Evolutionary conservation across 2,113 vertebrate species (phyloP).

Genomic region (Dinomys branickii): DNA sequence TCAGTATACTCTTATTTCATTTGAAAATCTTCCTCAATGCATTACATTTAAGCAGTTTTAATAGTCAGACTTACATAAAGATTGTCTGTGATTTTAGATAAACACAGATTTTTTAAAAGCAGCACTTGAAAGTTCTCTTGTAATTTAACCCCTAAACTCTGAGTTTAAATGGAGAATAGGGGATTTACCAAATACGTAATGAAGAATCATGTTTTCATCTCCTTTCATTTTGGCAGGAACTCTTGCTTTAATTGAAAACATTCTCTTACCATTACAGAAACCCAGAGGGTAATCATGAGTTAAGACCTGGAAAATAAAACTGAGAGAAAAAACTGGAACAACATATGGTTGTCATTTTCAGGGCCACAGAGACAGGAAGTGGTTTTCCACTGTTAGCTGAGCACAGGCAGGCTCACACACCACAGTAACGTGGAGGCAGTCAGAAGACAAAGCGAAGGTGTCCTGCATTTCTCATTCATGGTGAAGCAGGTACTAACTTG

Average conservation of each 20-base stretch:
- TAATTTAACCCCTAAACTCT: conserved; percentile 65
- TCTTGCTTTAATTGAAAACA: conserved; percentile 79
- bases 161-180: conserved; percentile 59
- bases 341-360: conserved; percentile 80
- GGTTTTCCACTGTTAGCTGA: conserved; percentile 68
- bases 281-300: conserved; percentile 75
- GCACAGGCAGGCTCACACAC: neutral
- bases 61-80: conserved; percentile 5
- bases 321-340: conserved; percentile 68
- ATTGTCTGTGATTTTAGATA: conserved; percentile 61
- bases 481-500: conserved; percentile 54
- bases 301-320: conserved; percentile 78
- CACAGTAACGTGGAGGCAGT: neutral
- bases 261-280: conserved; percentile 66
- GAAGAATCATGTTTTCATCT: conserved; percentile 71
- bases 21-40: conserved; percentile 58
- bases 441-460: neutral
- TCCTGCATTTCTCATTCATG: neutral
- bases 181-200: conserved; percentile 73
- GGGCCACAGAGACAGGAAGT: conserved; percentile 77
- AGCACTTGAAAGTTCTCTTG: conserved; percentile 64
- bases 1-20: conserved; percentile 27
- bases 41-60: conserved; percentile 53
- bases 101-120: conserved; percentile 1
- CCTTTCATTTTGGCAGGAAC: conserved; percentile 72